phyloP scores from a whole-genome alignment of 2,888 invertebrate species.

The Chrysopilus asiliformis region DNA sequence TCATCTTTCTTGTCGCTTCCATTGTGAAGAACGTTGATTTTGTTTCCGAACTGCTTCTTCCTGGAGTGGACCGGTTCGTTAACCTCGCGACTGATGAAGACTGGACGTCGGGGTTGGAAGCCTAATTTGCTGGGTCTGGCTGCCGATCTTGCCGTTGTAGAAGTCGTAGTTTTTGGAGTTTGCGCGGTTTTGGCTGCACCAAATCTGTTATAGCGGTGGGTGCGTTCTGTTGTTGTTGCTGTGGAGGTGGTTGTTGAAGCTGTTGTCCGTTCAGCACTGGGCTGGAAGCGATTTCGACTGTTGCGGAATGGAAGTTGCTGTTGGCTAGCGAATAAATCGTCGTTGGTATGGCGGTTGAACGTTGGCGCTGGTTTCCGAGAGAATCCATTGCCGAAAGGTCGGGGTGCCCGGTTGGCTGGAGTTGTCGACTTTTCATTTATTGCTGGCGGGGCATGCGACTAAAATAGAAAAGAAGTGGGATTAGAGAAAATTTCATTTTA shows the following conservation, averaged over 20 bases:
- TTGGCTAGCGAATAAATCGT: constrained; percentile 14
- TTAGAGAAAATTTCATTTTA: too few species aligned
- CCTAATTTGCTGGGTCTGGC: constrained; percentile 13
- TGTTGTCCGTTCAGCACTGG: constrained; percentile 18
- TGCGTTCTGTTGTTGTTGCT: constrained; percentile 13
- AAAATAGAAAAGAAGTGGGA: constrained; percentile 4
- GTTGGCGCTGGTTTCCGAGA: constrained; percentile 21
- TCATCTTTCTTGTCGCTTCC: constrained; percentile 14
- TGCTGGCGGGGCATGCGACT: constrained; percentile 4
- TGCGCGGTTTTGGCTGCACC: constrained; percentile 15
- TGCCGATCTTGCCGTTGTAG: constrained; percentile 6
- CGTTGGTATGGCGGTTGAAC: constrained; percentile 13
- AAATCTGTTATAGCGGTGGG: constrained; percentile 27
- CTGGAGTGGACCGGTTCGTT: constrained; percentile 26
- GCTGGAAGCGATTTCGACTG: constrained; percentile 30
- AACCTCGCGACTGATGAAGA: constrained; percentile 30
- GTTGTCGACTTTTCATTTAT: constrained; percentile 8
- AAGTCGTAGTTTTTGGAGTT: constrained; percentile 11
- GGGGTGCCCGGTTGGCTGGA: constrained; percentile 10
- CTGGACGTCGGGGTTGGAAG: constrained; percentile 22
- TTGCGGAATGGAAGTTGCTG: constrained; percentile 26
- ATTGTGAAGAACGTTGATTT: constrained; percentile 20
- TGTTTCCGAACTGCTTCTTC: constrained; percentile 21
- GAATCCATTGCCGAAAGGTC: constrained; percentile 11
- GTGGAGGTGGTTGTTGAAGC: constrained; percentile 18